Evolutionary conservation across 2,888 invertebrate species (phyloP).

Genomic region (Halictus ligatus): DNA sequence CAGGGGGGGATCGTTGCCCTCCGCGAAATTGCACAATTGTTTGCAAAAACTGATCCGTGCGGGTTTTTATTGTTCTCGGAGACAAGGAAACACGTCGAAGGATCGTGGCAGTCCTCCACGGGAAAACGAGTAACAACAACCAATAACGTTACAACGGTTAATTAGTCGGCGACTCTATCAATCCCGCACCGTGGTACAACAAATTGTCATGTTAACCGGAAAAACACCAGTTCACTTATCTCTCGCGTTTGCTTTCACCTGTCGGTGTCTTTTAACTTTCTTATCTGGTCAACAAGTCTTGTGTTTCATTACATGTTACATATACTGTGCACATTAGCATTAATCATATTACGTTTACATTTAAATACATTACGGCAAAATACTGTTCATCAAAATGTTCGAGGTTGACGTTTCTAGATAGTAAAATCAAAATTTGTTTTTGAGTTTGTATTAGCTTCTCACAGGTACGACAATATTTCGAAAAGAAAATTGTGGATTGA

Average conservation of each 20-base stretch:
- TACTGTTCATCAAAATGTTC: neutral
- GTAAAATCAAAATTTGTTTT: too few species aligned
- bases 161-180: neutral
- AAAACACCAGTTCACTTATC: neutral
- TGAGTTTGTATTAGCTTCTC: too few species aligned
- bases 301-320: neutral
- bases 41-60: neutral
- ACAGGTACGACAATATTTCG: too few species aligned
- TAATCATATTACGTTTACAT: neutral
- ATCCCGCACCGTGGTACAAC: neutral
- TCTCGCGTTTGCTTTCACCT: neutral
- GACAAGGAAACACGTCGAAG: neutral
- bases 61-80: neutral
- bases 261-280: neutral
- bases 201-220: slow-evolving; percentile 1
- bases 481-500: too few species aligned
- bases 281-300: neutral
- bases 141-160: neutral
- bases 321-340: neutral
- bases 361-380: neutral
- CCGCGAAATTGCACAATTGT: slow-evolving; percentile 1
- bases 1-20: neutral
- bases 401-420: too few species aligned
- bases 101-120: neutral
- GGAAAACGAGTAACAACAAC: neutral